Evolutionary conservation across 2,113 vertebrate genomes (phyloP), one percentile per base, ranked within the genome.

Genomic region (Platysteira castanea): DNA sequence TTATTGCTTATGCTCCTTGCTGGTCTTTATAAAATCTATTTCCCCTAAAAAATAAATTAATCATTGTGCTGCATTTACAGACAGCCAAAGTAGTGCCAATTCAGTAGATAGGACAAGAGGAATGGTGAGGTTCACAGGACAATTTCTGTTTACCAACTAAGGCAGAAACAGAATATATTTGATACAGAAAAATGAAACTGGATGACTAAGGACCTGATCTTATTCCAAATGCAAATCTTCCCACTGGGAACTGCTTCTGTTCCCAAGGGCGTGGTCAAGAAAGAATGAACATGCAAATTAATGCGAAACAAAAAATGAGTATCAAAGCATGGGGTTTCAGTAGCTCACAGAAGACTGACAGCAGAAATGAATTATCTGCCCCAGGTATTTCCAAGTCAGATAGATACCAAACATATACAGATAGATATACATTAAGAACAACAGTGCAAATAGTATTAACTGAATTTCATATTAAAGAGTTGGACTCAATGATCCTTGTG

Each of bases 201-300:
- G 60, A 20, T n/a, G 22, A 71, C 17, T 19, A 15, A 61, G 47
- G 56, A 59, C 4, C 37, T 54, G 46, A 31, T 37, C n/a, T 70
- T 78, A 47, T 2, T 78, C 60, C 10, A 39, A 84, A 47, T 35
- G 35, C 63, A 90, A 57, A 22, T 65, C 54, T 33, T 88, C 14
- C 78, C 46, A 83, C 53, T 39, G 28, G 77, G 75, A 95, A 91
- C 35, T 59, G 59, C 75, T 63, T 83, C 68, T n/a, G 39, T 79
- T 90, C 93, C 71, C 59, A 88, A 80, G 71, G 82, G 59, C 54
- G 75, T 64, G 78, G 82, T 59, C 64, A 94, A 93, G 80, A 81
- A 96, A 61, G 87, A 96, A 91, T 6, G 42, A 95, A 94, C 71
- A 56, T 15, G 90, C 42, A 94, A 90, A 91, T 74, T 42, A 77